A percentile compares a stretch with the other conserved stretches of the same genome.
Conservation (phyloP, 2,888 invertebrate species). For the Ophion costatus region DNA sequence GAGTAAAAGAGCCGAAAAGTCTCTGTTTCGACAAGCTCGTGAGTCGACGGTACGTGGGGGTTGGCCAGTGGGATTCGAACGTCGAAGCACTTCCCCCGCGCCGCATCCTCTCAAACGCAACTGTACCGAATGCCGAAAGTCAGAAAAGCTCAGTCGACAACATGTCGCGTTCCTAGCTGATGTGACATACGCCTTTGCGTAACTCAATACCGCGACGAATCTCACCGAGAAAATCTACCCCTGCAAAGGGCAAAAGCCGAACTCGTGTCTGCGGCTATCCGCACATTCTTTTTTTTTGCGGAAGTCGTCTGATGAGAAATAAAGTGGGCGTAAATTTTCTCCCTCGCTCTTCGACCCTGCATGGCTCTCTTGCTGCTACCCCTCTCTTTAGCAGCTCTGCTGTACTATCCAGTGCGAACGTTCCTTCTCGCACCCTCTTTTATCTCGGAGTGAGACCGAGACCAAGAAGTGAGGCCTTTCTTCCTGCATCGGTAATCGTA, state of each 20-base stretch:
- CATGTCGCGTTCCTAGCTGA: background rate
- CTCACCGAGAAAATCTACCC: conserved; percentile 39
- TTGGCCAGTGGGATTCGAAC: conserved; percentile 12
- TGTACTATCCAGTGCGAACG: conserved; percentile 10
- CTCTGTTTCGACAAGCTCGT: conserved; percentile 45
- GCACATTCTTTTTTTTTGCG: conserved; percentile 63
- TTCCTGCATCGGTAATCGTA: conserved; percentile 33
- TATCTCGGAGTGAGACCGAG: background rate
- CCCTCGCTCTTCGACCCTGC: conserved; percentile 47
- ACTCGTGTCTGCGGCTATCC: conserved; percentile 42
- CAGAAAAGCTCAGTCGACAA: background rate
- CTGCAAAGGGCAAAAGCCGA: conserved; percentile 35
- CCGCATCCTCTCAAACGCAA: conserved; percentile 12
- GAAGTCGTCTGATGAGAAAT: conserved; percentile 77
- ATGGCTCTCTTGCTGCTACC: conserved; percentile 8
- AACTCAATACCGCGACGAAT: conserved; percentile 5
- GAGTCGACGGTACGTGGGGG: conserved; percentile 52
- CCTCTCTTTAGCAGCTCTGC: conserved; percentile 39
- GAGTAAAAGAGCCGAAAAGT: conserved; percentile 35
- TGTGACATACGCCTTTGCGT: background rate
- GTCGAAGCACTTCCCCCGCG: conserved; percentile 18
- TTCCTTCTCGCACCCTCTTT: conserved; percentile 27
- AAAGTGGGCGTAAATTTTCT: conserved; percentile 79
- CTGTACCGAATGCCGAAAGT: conserved; percentile 2
- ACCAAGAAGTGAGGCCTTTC: background rate